These are phyloP conservation scores for Poecilia velifera DNA, from an alignment of 2,797 vertebrate species.

Conservation along the genomic window DNA sequence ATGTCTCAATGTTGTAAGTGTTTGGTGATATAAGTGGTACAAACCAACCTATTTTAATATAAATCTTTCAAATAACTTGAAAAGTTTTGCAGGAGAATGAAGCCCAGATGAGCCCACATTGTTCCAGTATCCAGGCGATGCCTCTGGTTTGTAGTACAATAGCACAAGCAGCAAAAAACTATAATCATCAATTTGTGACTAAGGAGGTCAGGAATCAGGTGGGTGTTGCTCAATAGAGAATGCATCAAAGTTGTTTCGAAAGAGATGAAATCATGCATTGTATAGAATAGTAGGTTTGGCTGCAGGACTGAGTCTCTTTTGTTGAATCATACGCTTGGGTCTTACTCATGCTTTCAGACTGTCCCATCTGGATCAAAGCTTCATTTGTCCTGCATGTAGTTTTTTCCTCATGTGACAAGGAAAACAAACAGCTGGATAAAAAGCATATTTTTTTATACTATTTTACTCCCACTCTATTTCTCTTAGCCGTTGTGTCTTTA, in stretches of 20 bases:
- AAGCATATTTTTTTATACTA: background rate
- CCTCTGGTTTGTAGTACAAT: background rate
- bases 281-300: conserved; percentile 46
- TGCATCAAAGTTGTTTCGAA: conserved; percentile 56
- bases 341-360: conserved; percentile 53
- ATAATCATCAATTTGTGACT: background rate
- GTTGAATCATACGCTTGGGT: conserved; percentile 58
- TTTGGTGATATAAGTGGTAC: background rate
- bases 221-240: conserved; percentile 37
- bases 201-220: conserved; percentile 11
- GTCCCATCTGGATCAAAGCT: conserved; percentile 70
- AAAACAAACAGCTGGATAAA: background rate
- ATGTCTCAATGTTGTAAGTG: background rate
- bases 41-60: background rate
- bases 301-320: conserved; percentile 74
- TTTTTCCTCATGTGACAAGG: conserved; percentile 57
- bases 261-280: conserved; percentile 55
- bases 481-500: no score
- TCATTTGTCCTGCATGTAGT: conserved; percentile 32
- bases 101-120: background rate
- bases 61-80: background rate
- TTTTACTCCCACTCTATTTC: background rate
- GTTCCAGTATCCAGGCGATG: background rate
- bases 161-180: background rate
- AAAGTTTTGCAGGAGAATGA: background rate